phyloP scores from a whole-genome alignment of 2,797 vertebrate genomes.

The Arnoldichthys spilopterus region DNA sequence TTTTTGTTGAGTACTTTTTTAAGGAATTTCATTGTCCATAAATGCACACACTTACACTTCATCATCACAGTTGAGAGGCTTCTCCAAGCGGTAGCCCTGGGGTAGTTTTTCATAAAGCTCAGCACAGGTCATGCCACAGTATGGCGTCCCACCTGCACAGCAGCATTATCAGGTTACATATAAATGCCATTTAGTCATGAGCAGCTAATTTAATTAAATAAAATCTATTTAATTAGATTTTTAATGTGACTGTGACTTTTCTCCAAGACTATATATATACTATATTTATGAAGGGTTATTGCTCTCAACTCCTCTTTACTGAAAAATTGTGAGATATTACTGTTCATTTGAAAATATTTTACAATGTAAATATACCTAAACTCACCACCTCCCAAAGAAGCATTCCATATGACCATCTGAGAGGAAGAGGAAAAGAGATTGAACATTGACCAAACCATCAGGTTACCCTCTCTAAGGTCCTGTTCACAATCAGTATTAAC shows the following conservation, averaged over 20 bases:
- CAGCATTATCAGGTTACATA: background rate
- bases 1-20: no score
- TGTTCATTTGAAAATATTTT: background rate
- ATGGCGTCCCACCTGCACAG: slow-evolving; percentile 84
- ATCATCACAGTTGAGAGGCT: slow-evolving; percentile 88
- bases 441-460: background rate
- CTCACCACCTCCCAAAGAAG: slow-evolving; percentile 90
- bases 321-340: background rate
- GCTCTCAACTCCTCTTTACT: background rate
- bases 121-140: slow-evolving; percentile 88
- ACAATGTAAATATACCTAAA: slow-evolving; percentile 78
- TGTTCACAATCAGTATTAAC: no score
- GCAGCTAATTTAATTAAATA: no score
- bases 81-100: slow-evolving; percentile 87
- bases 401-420: slow-evolving; percentile 88
- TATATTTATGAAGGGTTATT: background rate
- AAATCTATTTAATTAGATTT: no score
- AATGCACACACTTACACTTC: slow-evolving; percentile 81
- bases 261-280: background rate
- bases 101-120: slow-evolving; percentile 89
- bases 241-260: background rate
- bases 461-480: background rate
- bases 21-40: no score
- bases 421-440: slow-evolving; percentile 39
- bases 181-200: background rate